These are phyloP conservation scores for Erebia palarica DNA, from an alignment of 2,888 invertebrate species.

Conservation along the genomic window DNA sequence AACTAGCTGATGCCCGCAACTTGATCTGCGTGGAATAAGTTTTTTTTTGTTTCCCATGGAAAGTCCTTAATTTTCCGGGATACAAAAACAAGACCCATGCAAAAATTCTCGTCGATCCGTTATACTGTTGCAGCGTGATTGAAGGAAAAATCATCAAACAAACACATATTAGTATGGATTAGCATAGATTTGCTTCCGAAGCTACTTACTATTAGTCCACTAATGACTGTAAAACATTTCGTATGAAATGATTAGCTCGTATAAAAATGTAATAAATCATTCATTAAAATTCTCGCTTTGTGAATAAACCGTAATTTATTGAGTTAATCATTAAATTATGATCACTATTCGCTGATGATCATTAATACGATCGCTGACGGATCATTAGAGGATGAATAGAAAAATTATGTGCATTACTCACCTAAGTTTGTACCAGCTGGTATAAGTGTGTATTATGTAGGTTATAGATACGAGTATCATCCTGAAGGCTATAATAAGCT, in stretches of 20 bases:
- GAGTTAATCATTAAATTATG: slow-evolving; percentile 1
- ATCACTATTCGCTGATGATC: not conserved
- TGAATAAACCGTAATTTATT: not conserved
- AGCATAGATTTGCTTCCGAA: not conserved
- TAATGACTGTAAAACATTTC: not conserved
- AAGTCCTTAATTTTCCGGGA: too few species aligned
- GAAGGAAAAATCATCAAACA: too few species aligned
- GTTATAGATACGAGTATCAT: too few species aligned
- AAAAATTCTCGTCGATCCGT: too few species aligned
- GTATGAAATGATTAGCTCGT: not conserved
- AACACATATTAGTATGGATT: too few species aligned
- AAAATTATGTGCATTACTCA: not conserved
- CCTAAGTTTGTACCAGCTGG: not conserved
- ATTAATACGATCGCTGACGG: not conserved
- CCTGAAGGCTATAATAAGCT: too few species aligned
- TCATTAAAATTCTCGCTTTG: not conserved
- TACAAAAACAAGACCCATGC: too few species aligned
- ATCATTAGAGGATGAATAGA: not conserved
- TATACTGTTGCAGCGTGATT: too few species aligned
- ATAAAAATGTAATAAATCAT: not conserved
- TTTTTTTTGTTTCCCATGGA: too few species aligned
- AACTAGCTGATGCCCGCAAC: too few species aligned
- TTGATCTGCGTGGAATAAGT: too few species aligned
- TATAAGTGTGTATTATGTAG: too few species aligned
- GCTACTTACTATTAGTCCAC: not conserved